These are phyloP conservation scores for Astropecten irregularis DNA, from an alignment of 53 echinoderm and acorn worm species.

Conservation along the genomic window DNA sequence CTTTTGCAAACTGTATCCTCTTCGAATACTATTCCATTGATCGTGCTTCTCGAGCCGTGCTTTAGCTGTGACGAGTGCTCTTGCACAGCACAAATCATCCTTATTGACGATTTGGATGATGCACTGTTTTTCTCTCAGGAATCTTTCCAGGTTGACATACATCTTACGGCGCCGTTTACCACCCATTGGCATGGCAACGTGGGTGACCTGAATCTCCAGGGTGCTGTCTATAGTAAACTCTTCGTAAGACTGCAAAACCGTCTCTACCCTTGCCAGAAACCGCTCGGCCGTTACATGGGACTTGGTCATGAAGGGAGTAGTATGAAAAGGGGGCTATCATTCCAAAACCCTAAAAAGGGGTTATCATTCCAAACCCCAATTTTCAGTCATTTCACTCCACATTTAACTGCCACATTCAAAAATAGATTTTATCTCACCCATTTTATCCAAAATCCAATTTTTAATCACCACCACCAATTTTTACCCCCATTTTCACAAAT, in stretches of 20 bases:
- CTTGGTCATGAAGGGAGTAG: conserved; percentile 5
- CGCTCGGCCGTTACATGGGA: conserved; percentile 11
- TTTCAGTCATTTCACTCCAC: no score
- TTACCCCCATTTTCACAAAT: no score
- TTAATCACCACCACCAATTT: no score
- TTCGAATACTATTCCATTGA: conserved; percentile 50
- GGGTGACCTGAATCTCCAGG: conserved; percentile 22
- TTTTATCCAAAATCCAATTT: no score
- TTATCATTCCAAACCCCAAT: no score
- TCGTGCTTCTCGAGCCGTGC: conserved; percentile 37
- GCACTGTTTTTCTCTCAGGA: conserved; percentile 7
- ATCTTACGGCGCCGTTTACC: neutral
- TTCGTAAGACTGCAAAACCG: neutral
- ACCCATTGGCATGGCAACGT: conserved; percentile 21
- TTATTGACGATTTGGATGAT: conserved; percentile 51
- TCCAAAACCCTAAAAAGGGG: no score
- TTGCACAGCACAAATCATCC: conserved; percentile 55
- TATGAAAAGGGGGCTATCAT: no score
- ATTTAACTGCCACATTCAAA: no score
- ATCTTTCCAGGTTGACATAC: conserved; percentile 18
- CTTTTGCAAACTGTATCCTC: conserved; percentile 3
- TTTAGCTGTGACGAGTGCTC: conserved; percentile 54
- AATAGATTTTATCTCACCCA: no score
- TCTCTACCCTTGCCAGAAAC: conserved; percentile 5
- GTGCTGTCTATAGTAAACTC: conserved; percentile 1